Evolutionary conservation across 2,113 vertebrate species (phyloP), one percentile per base, ranked within the genome.

Genomic region (Bos indicus): DNA sequence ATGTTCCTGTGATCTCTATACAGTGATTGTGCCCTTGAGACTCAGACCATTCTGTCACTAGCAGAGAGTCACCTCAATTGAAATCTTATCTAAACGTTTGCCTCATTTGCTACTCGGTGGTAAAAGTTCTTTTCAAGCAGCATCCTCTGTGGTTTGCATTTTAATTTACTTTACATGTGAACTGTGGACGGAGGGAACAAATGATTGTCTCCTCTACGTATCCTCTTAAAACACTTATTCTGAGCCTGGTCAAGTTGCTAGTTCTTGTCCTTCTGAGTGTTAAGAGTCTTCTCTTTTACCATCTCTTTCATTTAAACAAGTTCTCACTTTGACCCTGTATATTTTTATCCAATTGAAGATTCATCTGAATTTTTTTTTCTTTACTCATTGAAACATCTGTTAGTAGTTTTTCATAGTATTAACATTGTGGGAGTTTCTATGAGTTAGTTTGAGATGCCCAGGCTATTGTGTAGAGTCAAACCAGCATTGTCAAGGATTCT

Each of bases 381-480:
- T 80, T 43, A 64, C 3, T 4, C 26, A 59, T 88, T 89, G 28
- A 93, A 86, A 23, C 74, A 52, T 91, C 62, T 81, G 3, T 77
- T 7, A 36, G 40, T 88, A 86, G 13, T 82, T 91, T 90, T 88
- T 81, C 78, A 93, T 64, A 33, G 26, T 12, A 36, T 88, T 95
- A 67, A 67, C 6, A 19, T 43, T 67, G 13, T 48, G 48, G 28
- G 28, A 51, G 30, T 84, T 30, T 51, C 51, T 81, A 1, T 74
- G 71, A 89, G 95, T 94, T 97, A n/a, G 7, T 83, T 97, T 80
- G 54, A 83, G 40, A 56, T 97, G 19, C 17, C 13, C 64, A 80
- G 59, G n/a, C 40, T 91, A 12, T 56, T 91, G 25, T 92, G 40
- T 95, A n/a, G 85, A 97, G 51, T 98, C 85, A 98, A 98, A 87